phyloP scores from a whole-genome alignment of 2,113 vertebrate species.

The Saguinus imperator region DNA sequence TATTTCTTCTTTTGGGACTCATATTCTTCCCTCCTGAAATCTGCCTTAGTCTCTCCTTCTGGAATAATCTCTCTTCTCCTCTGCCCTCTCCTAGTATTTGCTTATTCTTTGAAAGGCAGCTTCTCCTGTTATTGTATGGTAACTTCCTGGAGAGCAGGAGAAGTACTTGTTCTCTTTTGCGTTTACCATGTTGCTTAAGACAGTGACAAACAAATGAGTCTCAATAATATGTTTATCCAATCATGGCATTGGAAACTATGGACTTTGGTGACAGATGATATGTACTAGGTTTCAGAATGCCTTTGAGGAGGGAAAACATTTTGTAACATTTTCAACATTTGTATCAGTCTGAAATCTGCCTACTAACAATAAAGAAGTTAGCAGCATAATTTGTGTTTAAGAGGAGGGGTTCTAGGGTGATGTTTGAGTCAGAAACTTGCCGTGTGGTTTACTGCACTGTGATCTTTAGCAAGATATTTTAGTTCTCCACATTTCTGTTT shows the following conservation, averaged over 20 bases:
- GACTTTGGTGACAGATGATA: not conserved
- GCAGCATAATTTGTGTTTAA: not conserved
- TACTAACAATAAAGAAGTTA: not conserved
- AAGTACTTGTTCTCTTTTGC: not conserved
- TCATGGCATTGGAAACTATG: not conserved
- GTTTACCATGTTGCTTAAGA: not conserved
- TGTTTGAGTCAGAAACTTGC: not conserved
- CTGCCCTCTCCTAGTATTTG: not conserved
- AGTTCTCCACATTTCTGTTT: not conserved
- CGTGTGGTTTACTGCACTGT: not conserved
- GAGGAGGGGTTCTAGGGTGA: not conserved
- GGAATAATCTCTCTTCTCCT: not conserved
- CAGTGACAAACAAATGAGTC: not conserved
- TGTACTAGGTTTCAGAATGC: not conserved
- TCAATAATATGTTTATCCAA: not conserved
- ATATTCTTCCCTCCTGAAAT: not conserved
- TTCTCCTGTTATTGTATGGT: not conserved
- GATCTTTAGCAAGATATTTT: not conserved
- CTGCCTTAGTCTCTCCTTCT: not conserved
- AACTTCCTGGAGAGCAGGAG: not conserved
- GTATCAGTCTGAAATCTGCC: not conserved
- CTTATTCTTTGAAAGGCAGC: accelerated
- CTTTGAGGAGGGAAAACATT: not conserved
- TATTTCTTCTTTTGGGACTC: not conserved
- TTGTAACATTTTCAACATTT: not conserved